These are phyloP conservation scores for Bostrychus sinensis DNA, from an alignment of 2,113 vertebrate genomes.

Conservation along the genomic window DNA sequence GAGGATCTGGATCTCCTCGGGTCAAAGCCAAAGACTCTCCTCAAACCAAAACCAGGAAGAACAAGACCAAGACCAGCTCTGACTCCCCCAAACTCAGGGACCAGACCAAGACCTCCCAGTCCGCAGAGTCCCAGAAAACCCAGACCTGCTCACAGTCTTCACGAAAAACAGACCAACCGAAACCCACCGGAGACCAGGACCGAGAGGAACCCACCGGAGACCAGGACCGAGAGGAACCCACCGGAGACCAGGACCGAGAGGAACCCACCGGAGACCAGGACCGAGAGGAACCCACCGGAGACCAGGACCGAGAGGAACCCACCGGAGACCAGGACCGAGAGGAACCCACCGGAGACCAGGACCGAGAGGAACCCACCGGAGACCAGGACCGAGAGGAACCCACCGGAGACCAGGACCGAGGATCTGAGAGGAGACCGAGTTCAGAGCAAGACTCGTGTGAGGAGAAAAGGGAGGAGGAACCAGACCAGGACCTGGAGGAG, in stretches of 20 bases:
- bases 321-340: neutral
- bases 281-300: neutral
- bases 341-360: neutral
- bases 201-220: neutral
- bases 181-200: neutral
- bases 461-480: too few species aligned
- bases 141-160: neutral
- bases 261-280: too few species aligned
- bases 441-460: neutral
- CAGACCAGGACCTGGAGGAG: neutral
- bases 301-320: neutral
- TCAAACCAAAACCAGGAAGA: conserved; percentile 64
- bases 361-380: neutral
- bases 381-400: neutral
- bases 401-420: neutral
- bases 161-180: neutral
- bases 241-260: neutral
- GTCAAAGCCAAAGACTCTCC: conserved; percentile 67
- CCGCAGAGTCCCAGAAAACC: conserved; percentile 29
- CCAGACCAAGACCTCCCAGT: conserved; percentile 29
- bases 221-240: neutral
- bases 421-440: neutral
- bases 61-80: conserved; percentile 39
- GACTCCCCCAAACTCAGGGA: conserved; percentile 65
- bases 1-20: conserved; percentile 67